Evolutionary conservation across 2,113 vertebrate genomes (phyloP), one percentile per base, ranked within the genome.

Genomic region (Martes martes): DNA sequence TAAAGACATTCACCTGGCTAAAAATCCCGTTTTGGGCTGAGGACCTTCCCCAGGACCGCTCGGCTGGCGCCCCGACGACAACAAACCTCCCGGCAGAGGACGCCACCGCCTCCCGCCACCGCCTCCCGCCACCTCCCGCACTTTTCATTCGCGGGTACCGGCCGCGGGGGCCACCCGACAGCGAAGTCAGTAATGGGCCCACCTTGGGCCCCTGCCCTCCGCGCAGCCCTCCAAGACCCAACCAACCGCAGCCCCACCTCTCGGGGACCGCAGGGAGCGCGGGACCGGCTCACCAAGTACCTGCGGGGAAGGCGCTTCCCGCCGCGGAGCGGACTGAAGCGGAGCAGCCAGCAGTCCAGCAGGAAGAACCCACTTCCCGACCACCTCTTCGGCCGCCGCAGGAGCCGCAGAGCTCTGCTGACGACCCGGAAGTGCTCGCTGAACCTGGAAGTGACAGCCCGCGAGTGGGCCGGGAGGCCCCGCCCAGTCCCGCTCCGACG

Each of bases 381-480:
- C 80, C 90, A 28, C 84, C 50, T 65, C 95, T 36, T n/a, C 86
- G 0, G 74, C 74, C 18, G 45, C 90, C 59, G n/a, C 92, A 16
- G 28, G 89, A 76, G 84, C 87, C 87, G 14, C 85, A 52, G 52
- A 6, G 10, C 28, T 1, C 4, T 1, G 59, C 28, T 59, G 1
- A 3, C 61, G 84, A 97, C 96, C 98, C 98, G 98, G 98, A 98
- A 97, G 92, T 61, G 61, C 57, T 97, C 73, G 16, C 7, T 11
- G 24, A 71, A 82, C 84, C 95, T 24, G 97, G 98, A 98, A 97
- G 84, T 97, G 94, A 95, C 94, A 3, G 42, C 45, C 39, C 6
- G 8, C 1, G 10, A 0, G 24, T 0, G 14, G 11, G 1, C 33
- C 5, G 1, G 1, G 23, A 16, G 7, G 7, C 59, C 80, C 93